Evolutionary conservation across 2,797 vertebrate species (phyloP), one percentile per base, ranked within the genome.

Genomic region (Rousettus madagascariensis): DNA sequence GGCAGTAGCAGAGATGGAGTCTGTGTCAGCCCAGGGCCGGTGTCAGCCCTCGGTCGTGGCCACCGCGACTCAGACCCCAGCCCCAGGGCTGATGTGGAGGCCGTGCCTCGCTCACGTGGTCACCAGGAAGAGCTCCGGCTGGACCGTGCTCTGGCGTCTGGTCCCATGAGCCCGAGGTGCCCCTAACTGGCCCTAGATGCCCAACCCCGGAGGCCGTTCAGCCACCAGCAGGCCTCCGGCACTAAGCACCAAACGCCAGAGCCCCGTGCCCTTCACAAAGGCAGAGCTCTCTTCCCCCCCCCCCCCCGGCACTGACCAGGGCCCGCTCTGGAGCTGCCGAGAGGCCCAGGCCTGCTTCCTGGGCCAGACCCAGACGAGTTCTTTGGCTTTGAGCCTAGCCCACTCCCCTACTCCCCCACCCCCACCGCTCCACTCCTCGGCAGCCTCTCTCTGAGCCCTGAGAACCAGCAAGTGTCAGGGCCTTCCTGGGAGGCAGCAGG

Each of bases 21-120:
- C 59, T 41, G 20, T 36, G 41, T 87, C 28, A 28, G 77, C 65
- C 61, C 3, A 1, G 19, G 66, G 61, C 66, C 17, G 19, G 33
- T 7, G 15, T 63, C 55, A 46, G 36, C 17, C 36, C 36, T 57
- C 22, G 24, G 22, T 65, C 17, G 1, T 28, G 72, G 26, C 20
- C 28, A 41, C 20, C 8, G 10, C 0, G 1, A 51, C 33, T 66
- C 49, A 28, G 66, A 51, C 22, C 16, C n/a, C 36, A 89, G 63
- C 6, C 26, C 36, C 28, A 0, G 3, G 24, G 6, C 13, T 26
- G 38, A 36, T 7, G 0, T 0, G 0, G 4, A 69, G 33, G 61
- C 16, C 12, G 0, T 15, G 17, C 71, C 36, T 57, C 28, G 5
- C 38, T 55, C 43, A 1, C 4, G 19, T 15, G 17, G 33, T 1